These are phyloP conservation scores for Lymantria monacha DNA, from an alignment of 2,888 invertebrate genomes.

Conservation along the genomic window DNA sequence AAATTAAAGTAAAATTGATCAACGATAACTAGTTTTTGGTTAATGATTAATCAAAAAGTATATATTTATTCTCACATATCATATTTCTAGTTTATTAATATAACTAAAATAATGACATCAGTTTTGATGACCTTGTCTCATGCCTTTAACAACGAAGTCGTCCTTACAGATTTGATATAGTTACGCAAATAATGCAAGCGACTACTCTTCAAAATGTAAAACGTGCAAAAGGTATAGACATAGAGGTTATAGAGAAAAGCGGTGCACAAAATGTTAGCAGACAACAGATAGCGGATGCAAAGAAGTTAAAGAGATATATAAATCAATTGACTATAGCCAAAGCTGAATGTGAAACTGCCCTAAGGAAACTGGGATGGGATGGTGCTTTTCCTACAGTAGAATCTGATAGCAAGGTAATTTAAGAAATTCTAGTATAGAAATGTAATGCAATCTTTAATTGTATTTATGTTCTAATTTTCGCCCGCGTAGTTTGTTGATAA, in stretches of 20 bases:
- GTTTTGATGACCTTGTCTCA: background rate
- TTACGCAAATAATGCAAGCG: constrained; percentile 96
- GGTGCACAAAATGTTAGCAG: constrained; percentile 84
- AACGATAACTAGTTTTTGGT: no score
- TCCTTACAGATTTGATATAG: constrained; percentile 87
- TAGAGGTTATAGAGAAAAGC: constrained; percentile 80
- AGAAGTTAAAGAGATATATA: constrained; percentile 92
- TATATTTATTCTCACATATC: no score
- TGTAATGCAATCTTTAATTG: background rate
- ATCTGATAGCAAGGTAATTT: constrained; percentile 66
- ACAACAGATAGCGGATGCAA: constrained; percentile 90
- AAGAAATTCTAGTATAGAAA: background rate
- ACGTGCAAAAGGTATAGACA: constrained; percentile 90
- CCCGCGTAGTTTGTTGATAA: no score
- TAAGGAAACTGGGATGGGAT: constrained; percentile 89
- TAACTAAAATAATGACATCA: no score
- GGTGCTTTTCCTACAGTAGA: constrained; percentile 84
- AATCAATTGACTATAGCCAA: constrained; percentile 91
- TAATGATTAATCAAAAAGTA: no score
- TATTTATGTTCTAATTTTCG: no score
- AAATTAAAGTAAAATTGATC: no score
- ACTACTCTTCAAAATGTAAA: constrained; percentile 95
- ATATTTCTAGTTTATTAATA: no score
- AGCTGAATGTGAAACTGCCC: constrained; percentile 89
- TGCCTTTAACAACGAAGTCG: background rate